phyloP scores from a whole-genome alignment of 2,113 vertebrate species.

The Corythaixoides concolor region DNA sequence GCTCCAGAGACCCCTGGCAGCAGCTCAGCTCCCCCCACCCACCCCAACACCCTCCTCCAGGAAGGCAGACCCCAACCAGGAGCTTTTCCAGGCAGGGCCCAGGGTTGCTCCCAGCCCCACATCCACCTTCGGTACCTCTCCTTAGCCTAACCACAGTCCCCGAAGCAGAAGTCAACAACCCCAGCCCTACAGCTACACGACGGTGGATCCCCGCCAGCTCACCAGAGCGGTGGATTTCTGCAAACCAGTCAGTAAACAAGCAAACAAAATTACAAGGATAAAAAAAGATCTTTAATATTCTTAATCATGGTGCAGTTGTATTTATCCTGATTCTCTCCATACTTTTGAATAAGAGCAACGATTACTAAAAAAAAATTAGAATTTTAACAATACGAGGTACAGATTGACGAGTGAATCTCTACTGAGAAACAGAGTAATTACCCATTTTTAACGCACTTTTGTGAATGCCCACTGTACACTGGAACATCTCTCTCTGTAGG shows the following conservation, averaged over 20 bases:
- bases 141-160: fast-evolving
- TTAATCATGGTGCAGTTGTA: fast-evolving
- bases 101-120: not conserved
- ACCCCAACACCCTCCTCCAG: not conserved
- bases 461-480: not conserved
- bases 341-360: not conserved
- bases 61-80: not conserved
- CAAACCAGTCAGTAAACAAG: not conserved
- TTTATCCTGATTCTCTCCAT: not conserved
- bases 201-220: not conserved
- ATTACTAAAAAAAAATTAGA: not conserved
- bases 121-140: not conserved
- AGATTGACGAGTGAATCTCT: not conserved
- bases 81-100: not conserved
- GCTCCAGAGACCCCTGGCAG: not conserved
- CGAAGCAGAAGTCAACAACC: fast-evolving
- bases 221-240: fast-evolving
- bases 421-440: fast-evolving
- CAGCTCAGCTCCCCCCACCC: fast-evolving
- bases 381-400: not conserved
- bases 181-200: fast-evolving
- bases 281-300: too few species aligned
- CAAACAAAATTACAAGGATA: not conserved
- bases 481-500: too few species aligned
- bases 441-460: not conserved